Base-by-base conservation (phyloP, 2,888 invertebrate genomes). In the Ischnura elegans region DNA sequence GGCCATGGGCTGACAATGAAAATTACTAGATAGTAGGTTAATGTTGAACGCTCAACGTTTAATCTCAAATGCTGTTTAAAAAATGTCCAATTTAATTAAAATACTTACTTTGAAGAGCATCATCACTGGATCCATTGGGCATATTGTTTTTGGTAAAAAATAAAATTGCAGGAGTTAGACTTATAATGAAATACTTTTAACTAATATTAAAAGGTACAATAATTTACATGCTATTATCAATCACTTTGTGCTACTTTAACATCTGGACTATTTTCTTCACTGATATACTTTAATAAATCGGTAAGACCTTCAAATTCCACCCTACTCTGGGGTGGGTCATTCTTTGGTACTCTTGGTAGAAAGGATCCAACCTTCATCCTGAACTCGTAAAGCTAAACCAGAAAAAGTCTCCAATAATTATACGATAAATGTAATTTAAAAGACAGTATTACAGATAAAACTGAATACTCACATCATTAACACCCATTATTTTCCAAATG, bases 401-500 rank as follows among this genome's bases (percentile, higher is more conserved):
- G 94, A 94, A 94, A 93, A 94, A 93, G n/a, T 93, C 42, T 36
- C 8, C 43, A 93, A 86, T 42, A 36, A 93, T 51, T 84, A 87
- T 90, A 93, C 46, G 76, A 42, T 51, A 66, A 29, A 93, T 19
- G 19, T 19, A 51, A 6, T 51, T 19, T 19, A 2, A 51, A 8
- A 93, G 93, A 42, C 46, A 46, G 19, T 93, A n/a, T 86, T 51
- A 87, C 93, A 94, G 55, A 94, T 47, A 16, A 87, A 2, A 87
- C 66, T 86, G 36, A 36, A 94, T 94, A 96, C 97, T 97, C 96
- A 98, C 98, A 97, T 98, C 97, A 95, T 97, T 97, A 45, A 98
- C 99, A 93, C 99, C 99, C 84, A 98, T 97, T 25, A 98, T 95
- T 96, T 99, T 99, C 98, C 98, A 99, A 94, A 98, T 97, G 21